A percentile compares a stretch with the other conserved stretches of the same genome.
Evolutionary conservation across 2,888 invertebrate genomes (phyloP).

Genomic region (Chloroclysta siterata): DNA sequence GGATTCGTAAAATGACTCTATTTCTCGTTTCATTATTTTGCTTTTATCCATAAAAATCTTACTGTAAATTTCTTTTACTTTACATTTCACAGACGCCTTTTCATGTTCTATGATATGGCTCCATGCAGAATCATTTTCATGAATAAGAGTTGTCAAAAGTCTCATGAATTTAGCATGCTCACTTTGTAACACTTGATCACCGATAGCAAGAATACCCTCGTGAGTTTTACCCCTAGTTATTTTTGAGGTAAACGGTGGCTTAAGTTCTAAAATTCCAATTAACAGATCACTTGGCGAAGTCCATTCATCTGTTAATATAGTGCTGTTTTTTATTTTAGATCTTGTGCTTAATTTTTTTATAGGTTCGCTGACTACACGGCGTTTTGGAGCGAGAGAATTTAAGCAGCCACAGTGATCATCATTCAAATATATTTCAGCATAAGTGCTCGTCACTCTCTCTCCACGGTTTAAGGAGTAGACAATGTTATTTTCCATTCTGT

Average conservation of each 20-base stretch:
- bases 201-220: slow-evolving; percentile 72
- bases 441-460: slow-evolving; percentile 65
- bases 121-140: slow-evolving; percentile 72
- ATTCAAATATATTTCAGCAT: slow-evolving; percentile 69
- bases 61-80: slow-evolving; percentile 59
- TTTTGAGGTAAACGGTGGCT: slow-evolving; percentile 77
- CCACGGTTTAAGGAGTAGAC: slow-evolving; percentile 48
- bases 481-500: slow-evolving; percentile 55
- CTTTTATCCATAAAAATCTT: slow-evolving; percentile 64
- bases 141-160: slow-evolving; percentile 51
- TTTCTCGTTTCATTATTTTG: slow-evolving; percentile 63
- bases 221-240: slow-evolving; percentile 73
- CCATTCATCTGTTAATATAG: slow-evolving; percentile 52
- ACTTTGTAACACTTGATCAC: slow-evolving; percentile 58
- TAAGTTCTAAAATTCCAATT: slow-evolving; percentile 65
- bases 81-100: slow-evolving; percentile 54
- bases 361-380: background rate
- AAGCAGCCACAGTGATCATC: slow-evolving; percentile 54
- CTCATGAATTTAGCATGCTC: slow-evolving; percentile 59
- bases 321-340: slow-evolving; percentile 16
- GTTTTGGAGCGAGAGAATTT: slow-evolving; percentile 28
- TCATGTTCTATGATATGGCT: slow-evolving; percentile 62
- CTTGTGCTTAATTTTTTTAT: slow-evolving; percentile 9
- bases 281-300: slow-evolving; percentile 74
- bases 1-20: slow-evolving; percentile 64